Evolutionary conservation across 2,113 vertebrate genomes (phyloP), one percentile per base, ranked within the genome.

Genomic region (Cynoglossus semilaevis): DNA sequence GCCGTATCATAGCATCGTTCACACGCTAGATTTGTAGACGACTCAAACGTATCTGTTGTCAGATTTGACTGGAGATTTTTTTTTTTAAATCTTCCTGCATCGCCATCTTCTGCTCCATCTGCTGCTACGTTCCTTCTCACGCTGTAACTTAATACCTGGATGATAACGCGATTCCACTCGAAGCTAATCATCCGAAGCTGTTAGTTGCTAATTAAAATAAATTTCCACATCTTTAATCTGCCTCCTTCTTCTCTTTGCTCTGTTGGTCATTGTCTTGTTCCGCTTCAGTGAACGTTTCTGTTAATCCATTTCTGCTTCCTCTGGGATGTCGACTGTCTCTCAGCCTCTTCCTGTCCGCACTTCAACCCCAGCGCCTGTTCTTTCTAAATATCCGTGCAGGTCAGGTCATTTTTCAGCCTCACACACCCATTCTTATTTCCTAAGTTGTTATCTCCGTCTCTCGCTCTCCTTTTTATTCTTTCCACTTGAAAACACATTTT

Each of bases 321-420:
- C 9, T 38, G 34, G 41, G 15, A 70, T 58, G 60, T 51, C 44
- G 0, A 29, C 12, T 19, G 29, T 53, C 42, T 41, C 36, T 12
- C 34, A 55, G 49, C 36, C 1, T 15, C 45, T 14, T 63, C 37
- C 42, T 15, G 48, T 58, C 15, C 45, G 48, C 15, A 9, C 37
- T 14, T 41, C 38, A 38, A 35, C 13, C 63, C 17, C 19, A 70
- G 18, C 51, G 44, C 11, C 29, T 46, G 72, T 48, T 50, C 17
- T 62, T 58, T 54, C 73, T 63, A 47, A 14, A 15, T 45, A 17
- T 29, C 57, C 75, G 67, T 79, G 58, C 71, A 65, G 57, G 52
- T 49, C 4, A 14, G 12, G 2, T 38, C 37, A 3, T 10, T 38
- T 9, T 12, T 38, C 12, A 12, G 12, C 7, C 12, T 38, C 37